A percentile compares a stretch with the other conserved stretches of the same genome.
These are phyloP conservation scores for Laspeyria flexula DNA, from an alignment of 2,888 invertebrate species.

Conservation along the genomic window DNA sequence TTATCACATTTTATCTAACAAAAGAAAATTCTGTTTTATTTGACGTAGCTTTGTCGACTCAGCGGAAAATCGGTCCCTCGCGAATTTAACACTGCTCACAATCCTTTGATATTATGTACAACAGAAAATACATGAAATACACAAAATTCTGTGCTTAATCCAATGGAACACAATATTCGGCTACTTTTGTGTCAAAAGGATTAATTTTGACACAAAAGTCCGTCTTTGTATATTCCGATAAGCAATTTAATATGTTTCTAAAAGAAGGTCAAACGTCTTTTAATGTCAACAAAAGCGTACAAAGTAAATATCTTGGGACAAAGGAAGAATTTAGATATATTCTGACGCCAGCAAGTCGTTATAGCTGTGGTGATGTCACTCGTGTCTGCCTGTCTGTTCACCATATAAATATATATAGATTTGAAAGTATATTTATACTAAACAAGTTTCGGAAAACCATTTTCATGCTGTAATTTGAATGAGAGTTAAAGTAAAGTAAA, in stretches of 20 bases:
- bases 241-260: not conserved
- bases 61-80: not conserved
- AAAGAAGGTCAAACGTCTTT: not conserved
- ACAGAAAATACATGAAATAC: conserved; percentile 2
- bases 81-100: conserved; percentile 4
- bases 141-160: conserved; percentile 10
- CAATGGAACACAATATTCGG: conserved; percentile 9
- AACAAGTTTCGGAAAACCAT: too few relatives aligned
- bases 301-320: conserved; percentile 3
- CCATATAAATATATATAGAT: too few relatives aligned
- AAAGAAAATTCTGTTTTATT: not conserved
- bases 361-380: conserved; percentile 11
- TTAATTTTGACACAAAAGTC: not conserved
- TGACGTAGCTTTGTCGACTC: not conserved
- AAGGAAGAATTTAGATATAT: conserved; percentile 22
- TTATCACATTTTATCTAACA: not conserved
- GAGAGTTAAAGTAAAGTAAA: too few relatives aligned
- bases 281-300: not conserved
- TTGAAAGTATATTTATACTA: too few relatives aligned
- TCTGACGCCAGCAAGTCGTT: conserved; percentile 16
- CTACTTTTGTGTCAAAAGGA: not conserved
- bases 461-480: too few relatives aligned
- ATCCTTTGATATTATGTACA: conserved; percentile 8
- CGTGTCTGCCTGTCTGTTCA: not conserved
- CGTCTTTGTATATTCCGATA: not conserved